phyloP scores from a whole-genome alignment of 2,888 invertebrate genomes.

The Drosophila emarginata region DNA sequence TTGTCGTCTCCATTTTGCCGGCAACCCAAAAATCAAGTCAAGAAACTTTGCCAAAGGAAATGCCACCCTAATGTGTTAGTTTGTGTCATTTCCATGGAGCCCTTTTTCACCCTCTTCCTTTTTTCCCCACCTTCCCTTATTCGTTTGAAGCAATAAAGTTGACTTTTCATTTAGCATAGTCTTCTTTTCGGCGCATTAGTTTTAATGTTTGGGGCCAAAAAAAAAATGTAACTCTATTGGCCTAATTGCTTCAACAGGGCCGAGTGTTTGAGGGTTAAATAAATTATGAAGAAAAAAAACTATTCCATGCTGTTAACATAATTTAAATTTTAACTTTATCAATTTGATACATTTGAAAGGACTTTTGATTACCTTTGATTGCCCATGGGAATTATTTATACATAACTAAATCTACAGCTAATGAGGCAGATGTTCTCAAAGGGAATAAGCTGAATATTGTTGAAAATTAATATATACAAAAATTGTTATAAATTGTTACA shows the following conservation, averaged over 20 bases:
- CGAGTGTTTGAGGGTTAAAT: not conserved
- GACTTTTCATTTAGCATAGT: conserved; percentile 56
- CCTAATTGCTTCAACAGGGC: not conserved
- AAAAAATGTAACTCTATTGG: not conserved
- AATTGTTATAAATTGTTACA: not conserved
- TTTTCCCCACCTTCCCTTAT: conserved; percentile 5
- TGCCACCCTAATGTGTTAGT: conserved; percentile 73
- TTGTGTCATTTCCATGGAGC: conserved; percentile 51
- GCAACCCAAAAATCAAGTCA: conserved; percentile 71
- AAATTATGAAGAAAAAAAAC: too few relatives aligned
- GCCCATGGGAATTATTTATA: too few relatives aligned
- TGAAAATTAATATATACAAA: too few relatives aligned
- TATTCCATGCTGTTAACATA: too few relatives aligned
- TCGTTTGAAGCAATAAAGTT: conserved; percentile 11
- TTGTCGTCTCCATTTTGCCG: conserved; percentile 38
- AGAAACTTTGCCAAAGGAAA: conserved; percentile 74
- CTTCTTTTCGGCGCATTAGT: conserved; percentile 73
- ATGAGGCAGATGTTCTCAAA: too few relatives aligned
- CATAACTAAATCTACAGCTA: too few relatives aligned
- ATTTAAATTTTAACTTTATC: too few relatives aligned
- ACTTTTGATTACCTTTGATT: too few relatives aligned
- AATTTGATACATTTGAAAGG: too few relatives aligned
- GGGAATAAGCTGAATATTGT: too few relatives aligned
- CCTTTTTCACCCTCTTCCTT: not conserved
- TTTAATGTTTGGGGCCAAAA: conserved; percentile 50